phyloP scores from a whole-genome alignment of 2,113 vertebrate species.

The Nannospalax galili region DNA sequence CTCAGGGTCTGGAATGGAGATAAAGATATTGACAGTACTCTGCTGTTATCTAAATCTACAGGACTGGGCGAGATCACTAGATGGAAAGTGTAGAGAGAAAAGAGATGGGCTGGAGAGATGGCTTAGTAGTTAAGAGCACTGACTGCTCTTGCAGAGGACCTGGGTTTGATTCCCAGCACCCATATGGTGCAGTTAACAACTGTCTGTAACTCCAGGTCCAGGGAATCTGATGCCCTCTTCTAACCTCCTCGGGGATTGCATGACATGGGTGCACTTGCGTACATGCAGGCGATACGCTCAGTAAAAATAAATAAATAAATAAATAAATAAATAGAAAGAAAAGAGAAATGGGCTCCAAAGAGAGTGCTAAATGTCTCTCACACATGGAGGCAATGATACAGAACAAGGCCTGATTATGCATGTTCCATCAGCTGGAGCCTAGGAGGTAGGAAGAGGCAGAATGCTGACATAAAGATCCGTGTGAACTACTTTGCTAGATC shows the following conservation, averaged over 20 bases:
- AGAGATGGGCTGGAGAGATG: no score
- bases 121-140: no score
- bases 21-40: slow-evolving; percentile 46
- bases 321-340: no score
- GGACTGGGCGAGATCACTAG: neutral
- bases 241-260: no score
- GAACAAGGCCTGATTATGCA: neutral
- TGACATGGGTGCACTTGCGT: no score
- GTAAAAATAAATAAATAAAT: no score
- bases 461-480: neutral
- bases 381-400: neutral
- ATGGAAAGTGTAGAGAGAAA: neutral
- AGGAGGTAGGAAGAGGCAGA: neutral
- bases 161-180: no score
- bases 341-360: neutral
- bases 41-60: slow-evolving; percentile 34
- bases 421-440: neutral
- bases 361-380: neutral
- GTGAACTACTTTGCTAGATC: neutral
- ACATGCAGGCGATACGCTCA: no score
- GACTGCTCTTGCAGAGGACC: no score
- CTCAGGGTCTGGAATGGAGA: slow-evolving; percentile 37
- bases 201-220: no score
- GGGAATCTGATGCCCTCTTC: no score
- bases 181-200: no score